These are phyloP conservation scores for Columba livia DNA, from an alignment of 2,113 vertebrate genomes.

Conservation along the genomic window DNA sequence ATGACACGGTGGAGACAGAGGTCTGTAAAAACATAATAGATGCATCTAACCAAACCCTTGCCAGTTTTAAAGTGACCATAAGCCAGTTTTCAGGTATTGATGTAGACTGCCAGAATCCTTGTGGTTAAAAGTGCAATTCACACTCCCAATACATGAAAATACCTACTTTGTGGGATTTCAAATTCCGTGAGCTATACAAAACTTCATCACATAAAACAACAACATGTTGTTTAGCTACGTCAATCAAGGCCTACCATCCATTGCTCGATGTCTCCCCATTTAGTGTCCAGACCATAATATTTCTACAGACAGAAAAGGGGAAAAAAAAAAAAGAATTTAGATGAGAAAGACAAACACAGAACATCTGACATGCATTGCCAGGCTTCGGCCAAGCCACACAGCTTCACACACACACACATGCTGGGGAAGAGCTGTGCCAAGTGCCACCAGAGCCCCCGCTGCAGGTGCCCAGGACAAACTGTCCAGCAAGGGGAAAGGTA, in stretches of 20 bases:
- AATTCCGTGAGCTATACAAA: background rate
- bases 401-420: background rate
- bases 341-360: background rate
- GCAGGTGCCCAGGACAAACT: background rate
- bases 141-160: background rate
- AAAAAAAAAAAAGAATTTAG: slow-evolving; percentile 52
- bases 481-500: background rate
- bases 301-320: slow-evolving; percentile 82
- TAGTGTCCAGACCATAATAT: slow-evolving; percentile 92
- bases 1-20: rapidly evolving
- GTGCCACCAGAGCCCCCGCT: rapidly evolving
- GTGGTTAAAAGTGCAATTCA: background rate
- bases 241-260: slow-evolving; percentile 91
- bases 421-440: rapidly evolving
- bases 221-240: background rate
- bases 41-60: background rate
- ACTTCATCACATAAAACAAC: background rate
- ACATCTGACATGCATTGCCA: background rate
- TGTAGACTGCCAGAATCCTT: background rate
- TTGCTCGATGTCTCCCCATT: slow-evolving; percentile 97
- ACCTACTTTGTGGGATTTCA: background rate
- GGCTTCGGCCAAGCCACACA: background rate
- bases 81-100: background rate
- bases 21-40: background rate
- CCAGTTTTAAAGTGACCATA: background rate